These are phyloP conservation scores for Drosophila orosa DNA, from an alignment of 1,140 invertebrate genomes.

Conservation along the genomic window DNA sequence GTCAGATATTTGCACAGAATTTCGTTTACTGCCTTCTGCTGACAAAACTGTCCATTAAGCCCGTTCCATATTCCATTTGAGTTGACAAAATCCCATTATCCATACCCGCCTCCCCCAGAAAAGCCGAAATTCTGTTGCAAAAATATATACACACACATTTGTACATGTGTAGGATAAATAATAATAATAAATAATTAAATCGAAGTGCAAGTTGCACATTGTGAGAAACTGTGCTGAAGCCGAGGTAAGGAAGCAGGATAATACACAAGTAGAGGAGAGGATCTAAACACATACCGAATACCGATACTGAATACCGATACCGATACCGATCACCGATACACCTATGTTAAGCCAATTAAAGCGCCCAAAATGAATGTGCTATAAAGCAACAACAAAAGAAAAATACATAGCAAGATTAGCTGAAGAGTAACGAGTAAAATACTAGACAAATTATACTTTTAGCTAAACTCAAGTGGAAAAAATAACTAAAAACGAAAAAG, in stretches of 20 bases:
- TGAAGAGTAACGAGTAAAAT: conserved; percentile 34
- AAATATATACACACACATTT: conserved; percentile 35
- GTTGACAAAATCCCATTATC: conserved; percentile 5
- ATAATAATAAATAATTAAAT: conserved; percentile 33
- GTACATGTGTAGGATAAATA: conserved; percentile 30
- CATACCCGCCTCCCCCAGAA: background rate
- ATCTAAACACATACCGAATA: conserved; percentile 20
- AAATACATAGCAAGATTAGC: conserved; percentile 58
- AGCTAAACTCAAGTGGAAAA: conserved; percentile 59
- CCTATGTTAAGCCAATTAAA: conserved; percentile 64
- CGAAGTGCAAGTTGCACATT: conserved; percentile 47
- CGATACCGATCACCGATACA: conserved; percentile 44
- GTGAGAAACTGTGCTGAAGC: conserved; percentile 51
- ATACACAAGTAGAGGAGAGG: conserved; percentile 14
- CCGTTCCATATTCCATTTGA: conserved; percentile 8
- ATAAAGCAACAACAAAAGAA: conserved; percentile 24
- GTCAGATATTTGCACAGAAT: conserved; percentile 40
- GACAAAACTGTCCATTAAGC: conserved; percentile 60
- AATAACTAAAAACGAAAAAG: conserved; percentile 15
- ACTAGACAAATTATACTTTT: conserved; percentile 78
- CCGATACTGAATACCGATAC: conserved; percentile 18
- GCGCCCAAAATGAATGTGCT: conserved; percentile 49
- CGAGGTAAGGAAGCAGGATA: conserved; percentile 16
- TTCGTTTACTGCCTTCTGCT: conserved; percentile 70
- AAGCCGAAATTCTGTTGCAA: conserved; percentile 60